Percentiles rank a stretch among this genome's conserved stretches.
Evolutionary conservation across 2,113 vertebrate species (phyloP).

Genomic region (Tachycineta bicolor): DNA sequence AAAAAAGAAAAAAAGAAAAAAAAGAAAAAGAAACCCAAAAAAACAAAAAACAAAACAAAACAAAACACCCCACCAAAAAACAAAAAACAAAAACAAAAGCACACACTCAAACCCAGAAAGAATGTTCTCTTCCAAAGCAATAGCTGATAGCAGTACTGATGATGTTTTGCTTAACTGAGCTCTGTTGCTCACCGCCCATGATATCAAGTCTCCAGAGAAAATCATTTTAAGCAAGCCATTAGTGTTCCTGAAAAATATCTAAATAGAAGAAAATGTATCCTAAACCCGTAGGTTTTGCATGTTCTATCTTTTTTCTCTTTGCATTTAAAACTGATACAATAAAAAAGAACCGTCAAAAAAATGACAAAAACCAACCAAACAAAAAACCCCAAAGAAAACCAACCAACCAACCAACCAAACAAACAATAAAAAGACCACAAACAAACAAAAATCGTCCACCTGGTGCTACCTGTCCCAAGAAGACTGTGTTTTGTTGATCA

Average conservation of each 20-base stretch:
- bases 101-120: background rate
- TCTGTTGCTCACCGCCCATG: constrained; percentile 35
- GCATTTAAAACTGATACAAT: background rate
- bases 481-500: background rate
- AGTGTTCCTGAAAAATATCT: constrained; percentile 60
- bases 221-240: constrained; percentile 52
- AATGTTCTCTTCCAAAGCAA: background rate
- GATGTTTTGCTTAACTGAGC: constrained; percentile 14
- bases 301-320: background rate
- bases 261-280: background rate
- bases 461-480: background rate
- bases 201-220: constrained; percentile 64
- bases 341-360: background rate
- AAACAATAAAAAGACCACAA: background rate
- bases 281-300: background rate
- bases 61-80: no score
- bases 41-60: no score
- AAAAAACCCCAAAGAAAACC: background rate
- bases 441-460: background rate
- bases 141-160: background rate
- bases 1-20: background rate
- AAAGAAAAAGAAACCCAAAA: no score
- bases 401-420: background rate
- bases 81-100: background rate
- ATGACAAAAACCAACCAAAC: background rate